Evolutionary conservation across 1,140 invertebrate genomes (phyloP), one percentile per base, ranked within the genome.

Genomic region (Thaumetopoea pityocampa): DNA sequence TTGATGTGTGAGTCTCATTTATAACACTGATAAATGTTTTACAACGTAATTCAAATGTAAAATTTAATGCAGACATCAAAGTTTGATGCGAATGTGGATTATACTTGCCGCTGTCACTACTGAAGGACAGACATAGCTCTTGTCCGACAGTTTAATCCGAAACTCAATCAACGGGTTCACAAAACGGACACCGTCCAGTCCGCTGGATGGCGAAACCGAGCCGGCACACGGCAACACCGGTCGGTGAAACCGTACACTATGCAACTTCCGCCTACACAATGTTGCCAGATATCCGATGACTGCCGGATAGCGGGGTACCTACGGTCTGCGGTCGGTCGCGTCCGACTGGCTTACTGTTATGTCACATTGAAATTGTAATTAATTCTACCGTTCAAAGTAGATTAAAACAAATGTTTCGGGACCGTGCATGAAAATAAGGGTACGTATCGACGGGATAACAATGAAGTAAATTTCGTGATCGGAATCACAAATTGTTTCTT

Each of bases 231-330:
- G 64, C 66, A 64, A 66, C 60, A 29, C 26, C 19, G 44, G 32
- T 66, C 59, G 71, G 67, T 67, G 78, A 76, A 82, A 82, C 74
- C 71, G 67, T 72, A 78, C 73, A 73, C 76, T 74, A 60, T 63
- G 70, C 67, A 64, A 80, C 76, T 82, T 82, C 78, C 76, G 78
- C 69, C 73, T 64, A 70, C 59, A 64, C 58, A 59, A 66, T 65
- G 67, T 43, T 35, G 47, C 61, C 70, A 66, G 70, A 61, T 81
- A 77, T 81, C 72, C 70, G 53, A 73, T 79, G 67, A 65, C 72
- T 49, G 57, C 27, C 57, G 51, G 63, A 58, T 67, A 68, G 50
- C 54, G 53, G 43, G 36, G 51, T 23, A 22, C 48, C 43, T 26
- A 40, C 44, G 37, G 37, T 45, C 51, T 76, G 76, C 36, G 72